These are phyloP conservation scores for Cassiopea andromeda DNA, from an alignment of 30 jellyfish, hydroid and myxozoan genomes.

Conservation along the genomic window DNA sequence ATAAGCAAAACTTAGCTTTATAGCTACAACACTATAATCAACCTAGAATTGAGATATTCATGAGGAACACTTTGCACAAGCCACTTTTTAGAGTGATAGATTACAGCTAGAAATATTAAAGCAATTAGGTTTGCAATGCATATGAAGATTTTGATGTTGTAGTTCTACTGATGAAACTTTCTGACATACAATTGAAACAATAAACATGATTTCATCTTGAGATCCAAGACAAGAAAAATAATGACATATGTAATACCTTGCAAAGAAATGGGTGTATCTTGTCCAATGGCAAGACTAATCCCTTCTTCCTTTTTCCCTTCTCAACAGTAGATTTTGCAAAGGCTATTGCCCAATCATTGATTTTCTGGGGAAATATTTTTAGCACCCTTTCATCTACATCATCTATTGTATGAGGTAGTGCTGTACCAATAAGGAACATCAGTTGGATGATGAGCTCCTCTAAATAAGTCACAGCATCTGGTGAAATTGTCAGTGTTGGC, in stretches of 20 bases:
- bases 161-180: not conserved
- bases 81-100: too few species aligned
- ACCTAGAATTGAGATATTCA: too few species aligned
- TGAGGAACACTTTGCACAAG: too few species aligned
- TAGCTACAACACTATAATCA: too few species aligned
- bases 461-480: slow-evolving; percentile 84
- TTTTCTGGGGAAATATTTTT: slow-evolving; percentile 88
- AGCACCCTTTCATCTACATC: slow-evolving; percentile 89
- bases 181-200: not conserved
- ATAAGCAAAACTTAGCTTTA: too few species aligned
- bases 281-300: slow-evolving; percentile 80
- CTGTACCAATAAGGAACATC: slow-evolving; percentile 74
- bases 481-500: slow-evolving; percentile 82
- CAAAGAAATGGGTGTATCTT: slow-evolving; percentile 89
- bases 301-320: slow-evolving; percentile 86
- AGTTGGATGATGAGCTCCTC: slow-evolving; percentile 90
- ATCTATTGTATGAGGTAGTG: slow-evolving; percentile 72
- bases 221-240: not conserved
- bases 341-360: slow-evolving; percentile 91
- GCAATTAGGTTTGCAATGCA: not conserved
- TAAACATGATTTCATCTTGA: not conserved
- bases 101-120: too few species aligned
- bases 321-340: slow-evolving; percentile 89
- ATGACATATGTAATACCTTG: slow-evolving; percentile 54
- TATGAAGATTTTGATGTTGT: not conserved